These are phyloP conservation scores for Caenorhabditis imperialis DNA, from an alignment of 2,888 invertebrate species.

Conservation along the genomic window DNA sequence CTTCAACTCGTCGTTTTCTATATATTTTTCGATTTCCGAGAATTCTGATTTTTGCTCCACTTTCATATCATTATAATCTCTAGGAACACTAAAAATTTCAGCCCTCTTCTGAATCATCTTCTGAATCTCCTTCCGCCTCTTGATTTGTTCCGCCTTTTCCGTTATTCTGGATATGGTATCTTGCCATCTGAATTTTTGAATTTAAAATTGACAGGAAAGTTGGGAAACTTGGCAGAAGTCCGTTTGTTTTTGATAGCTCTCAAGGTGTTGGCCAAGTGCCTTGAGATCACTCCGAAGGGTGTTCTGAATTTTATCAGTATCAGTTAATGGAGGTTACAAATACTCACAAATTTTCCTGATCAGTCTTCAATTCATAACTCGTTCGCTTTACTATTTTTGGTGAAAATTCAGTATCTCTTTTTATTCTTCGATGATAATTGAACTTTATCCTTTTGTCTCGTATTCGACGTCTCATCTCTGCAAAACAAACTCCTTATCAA, in stretches of 20 bases:
- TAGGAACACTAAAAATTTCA: neutral
- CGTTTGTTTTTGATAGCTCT: conserved; percentile 37
- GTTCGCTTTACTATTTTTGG: neutral
- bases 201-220: neutral
- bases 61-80: neutral
- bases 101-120: conserved; percentile 14
- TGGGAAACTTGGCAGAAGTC: conserved; percentile 14
- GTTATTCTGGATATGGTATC: conserved; percentile 28
- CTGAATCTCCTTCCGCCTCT: conserved; percentile 37
- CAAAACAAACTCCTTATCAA: neutral
- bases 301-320: conserved; percentile 10
- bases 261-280: conserved; percentile 36
- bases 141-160: conserved; percentile 32
- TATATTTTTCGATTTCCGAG: conserved; percentile 35
- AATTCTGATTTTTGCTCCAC: conserved; percentile 12
- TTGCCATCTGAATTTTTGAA: conserved; percentile 30
- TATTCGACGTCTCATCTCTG: conserved; percentile 24
- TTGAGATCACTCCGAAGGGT: conserved; percentile 34
- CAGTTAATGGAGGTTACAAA: neutral
- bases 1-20: conserved; percentile 41
- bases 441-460: neutral
- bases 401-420: conserved; percentile 19
- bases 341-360: conserved; percentile 26
- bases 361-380: conserved; percentile 17
- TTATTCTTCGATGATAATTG: conserved; percentile 10